Base-by-base conservation (phyloP, 2,113 vertebrate species). In the Corydoras sp. region DNA sequence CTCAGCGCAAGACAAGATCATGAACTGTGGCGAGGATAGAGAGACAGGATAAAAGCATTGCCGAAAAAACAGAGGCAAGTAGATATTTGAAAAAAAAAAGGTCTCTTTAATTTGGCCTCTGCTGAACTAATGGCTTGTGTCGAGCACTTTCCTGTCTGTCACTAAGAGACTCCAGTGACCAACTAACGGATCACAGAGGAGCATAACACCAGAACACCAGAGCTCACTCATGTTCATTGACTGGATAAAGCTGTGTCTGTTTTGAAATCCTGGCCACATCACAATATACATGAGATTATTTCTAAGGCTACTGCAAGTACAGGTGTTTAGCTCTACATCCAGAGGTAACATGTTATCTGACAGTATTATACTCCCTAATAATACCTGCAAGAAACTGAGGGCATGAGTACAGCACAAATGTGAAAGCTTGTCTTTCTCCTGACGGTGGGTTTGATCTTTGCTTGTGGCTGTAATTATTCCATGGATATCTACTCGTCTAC, bases 91-190 rank as follows among this genome's bases (percentile, higher is more conserved):
- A 49, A 72, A 77, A 77, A 62, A 71, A 77, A 62, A 71, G 62
- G 65, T 72, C 72, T 80, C 62, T 77, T 80, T 80, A 77, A 80
- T 80, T 77, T 73, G 70, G 79, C 71, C 50, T 77, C 64, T 49
- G 68, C 70, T 65, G 62, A 61, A 43, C 68, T 76, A 73, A 59
- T 10, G 65, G 75, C 60, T 80, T 53, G 65, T 72, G 78, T 75
- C 75, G 72, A 80, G 77, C 72, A 56, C 75, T 74, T 60, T 69
- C 60, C 72, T 77, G 78, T 77, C 78, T 71, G 72, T 80, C 78
- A 77, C 78, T 69, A 53, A 55, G 66, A 77, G 65, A 73, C 75
- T 77, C 68, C 65, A 75, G 74, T 80, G 78, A 74, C 72, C 69
- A 63, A 35, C 75, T 75, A 76, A 80, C 67, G 70, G 79, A 80